A percentile compares a stretch with the other conserved stretches of the same genome.
These are phyloP conservation scores for Microctonus hyperodae DNA, from an alignment of 2,888 invertebrate genomes.

Conservation along the genomic window DNA sequence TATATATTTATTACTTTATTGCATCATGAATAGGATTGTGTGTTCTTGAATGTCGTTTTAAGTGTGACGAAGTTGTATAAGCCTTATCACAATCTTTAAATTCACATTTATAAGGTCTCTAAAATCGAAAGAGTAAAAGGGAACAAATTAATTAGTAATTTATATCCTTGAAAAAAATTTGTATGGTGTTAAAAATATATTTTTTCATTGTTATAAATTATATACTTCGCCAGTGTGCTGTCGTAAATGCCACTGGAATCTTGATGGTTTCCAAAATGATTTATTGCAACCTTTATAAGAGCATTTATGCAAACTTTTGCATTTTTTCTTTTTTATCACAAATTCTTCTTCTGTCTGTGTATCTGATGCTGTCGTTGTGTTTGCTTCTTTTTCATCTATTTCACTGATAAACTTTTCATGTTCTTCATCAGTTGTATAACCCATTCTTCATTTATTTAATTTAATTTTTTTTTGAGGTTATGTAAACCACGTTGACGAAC, in stretches of 20 bases:
- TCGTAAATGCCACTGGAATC: slow-evolving; percentile 67
- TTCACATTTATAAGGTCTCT: slow-evolving; percentile 70
- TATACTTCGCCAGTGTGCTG: slow-evolving; percentile 69
- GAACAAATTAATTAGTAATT: not conserved
- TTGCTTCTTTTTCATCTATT: not conserved
- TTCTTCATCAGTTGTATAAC: not conserved
- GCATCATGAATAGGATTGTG: slow-evolving; percentile 51
- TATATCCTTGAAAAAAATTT: not conserved
- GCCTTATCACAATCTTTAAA: slow-evolving; percentile 69
- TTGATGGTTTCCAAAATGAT: slow-evolving; percentile 66
- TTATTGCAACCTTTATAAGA: slow-evolving; percentile 64
- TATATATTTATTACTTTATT: slow-evolving; percentile 43
- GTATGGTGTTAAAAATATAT: not conserved
- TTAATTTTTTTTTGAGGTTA: no score
- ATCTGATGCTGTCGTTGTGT: not conserved
- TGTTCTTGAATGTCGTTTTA: slow-evolving; percentile 69
- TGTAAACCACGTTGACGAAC: no score
- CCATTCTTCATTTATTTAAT: slow-evolving; percentile 6
- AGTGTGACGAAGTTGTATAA: slow-evolving; percentile 69
- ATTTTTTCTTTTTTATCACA: not conserved
- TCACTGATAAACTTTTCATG: not conserved
- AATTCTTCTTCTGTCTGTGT: not conserved
- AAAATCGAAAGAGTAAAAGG: slow-evolving; percentile 11
- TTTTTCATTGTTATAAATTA: slow-evolving; percentile 25
- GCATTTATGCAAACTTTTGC: slow-evolving; percentile 61